phyloP scores from a whole-genome alignment of 2,888 invertebrate genomes.

The Hyalella azteca region DNA sequence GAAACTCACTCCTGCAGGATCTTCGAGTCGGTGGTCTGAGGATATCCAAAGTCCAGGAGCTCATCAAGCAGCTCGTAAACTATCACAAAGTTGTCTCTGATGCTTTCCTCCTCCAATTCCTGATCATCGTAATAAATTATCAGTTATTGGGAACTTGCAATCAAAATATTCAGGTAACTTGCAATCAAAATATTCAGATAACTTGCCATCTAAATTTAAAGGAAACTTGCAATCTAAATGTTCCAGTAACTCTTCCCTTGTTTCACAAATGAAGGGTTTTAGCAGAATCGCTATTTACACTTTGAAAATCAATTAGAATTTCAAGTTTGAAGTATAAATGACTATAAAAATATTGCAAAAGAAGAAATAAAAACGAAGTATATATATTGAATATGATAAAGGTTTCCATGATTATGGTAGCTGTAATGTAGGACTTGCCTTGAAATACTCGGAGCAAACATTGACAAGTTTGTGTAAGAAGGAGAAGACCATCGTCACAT shows the following conservation, averaged over 20 bases:
- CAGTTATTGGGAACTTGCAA: no score
- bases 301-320: no score
- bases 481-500: conserved; percentile 92
- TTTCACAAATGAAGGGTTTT: no score
- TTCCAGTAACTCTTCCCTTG: no score
- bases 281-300: no score
- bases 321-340: no score
- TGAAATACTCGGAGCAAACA: conserved; percentile 65
- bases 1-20: conserved; percentile 88
- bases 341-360: not conserved
- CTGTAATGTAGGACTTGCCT: conserved; percentile 41
- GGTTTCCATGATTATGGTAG: not conserved
- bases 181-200: no score
- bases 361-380: no score
- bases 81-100: conserved; percentile 97
- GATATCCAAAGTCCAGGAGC: conserved; percentile 96
- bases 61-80: conserved; percentile 97
- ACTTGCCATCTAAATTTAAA: no score
- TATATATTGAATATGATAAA: not conserved
- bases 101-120: conserved; percentile 96
- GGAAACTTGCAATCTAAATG: no score
- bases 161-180: no score
- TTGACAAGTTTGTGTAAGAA: conserved; percentile 96
- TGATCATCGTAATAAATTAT: no score
- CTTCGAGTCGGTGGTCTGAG: conserved; percentile 97